A percentile compares a stretch with the other conserved stretches of the same genome.
These are phyloP conservation scores for Myathropa florea DNA, from an alignment of 2,888 invertebrate genomes.

Conservation along the genomic window DNA sequence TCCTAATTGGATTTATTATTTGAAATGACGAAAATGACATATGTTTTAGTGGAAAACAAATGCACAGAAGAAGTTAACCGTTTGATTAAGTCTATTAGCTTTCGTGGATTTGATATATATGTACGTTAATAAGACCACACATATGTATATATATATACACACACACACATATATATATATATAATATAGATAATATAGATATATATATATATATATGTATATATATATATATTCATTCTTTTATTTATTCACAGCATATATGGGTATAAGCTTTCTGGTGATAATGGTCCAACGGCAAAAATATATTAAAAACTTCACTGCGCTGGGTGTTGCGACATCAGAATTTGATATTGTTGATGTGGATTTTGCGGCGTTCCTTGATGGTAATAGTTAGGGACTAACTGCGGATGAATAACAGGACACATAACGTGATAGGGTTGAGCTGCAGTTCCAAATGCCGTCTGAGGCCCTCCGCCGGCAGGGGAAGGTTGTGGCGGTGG, in stretches of 20 bases:
- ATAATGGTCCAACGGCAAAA: background rate
- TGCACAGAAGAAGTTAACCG: no score
- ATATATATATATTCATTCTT: background rate
- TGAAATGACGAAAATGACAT: no score
- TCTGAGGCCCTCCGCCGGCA: constrained; percentile 82
- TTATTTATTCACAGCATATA: background rate
- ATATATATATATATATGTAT: background rate
- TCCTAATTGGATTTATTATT: no score
- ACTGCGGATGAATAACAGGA: constrained; percentile 81
- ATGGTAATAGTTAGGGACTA: constrained; percentile 78
- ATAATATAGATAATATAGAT: background rate
- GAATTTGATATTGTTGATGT: constrained; percentile 79
- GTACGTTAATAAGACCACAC: no score
- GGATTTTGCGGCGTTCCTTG: constrained; percentile 78
- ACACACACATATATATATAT: background rate
- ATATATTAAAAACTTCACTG: constrained; percentile 73
- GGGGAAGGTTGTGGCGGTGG: constrained; percentile 84
- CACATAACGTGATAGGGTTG: constrained; percentile 84
- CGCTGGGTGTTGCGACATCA: constrained; percentile 80
- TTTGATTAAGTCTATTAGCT: no score
- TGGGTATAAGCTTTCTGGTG: background rate
- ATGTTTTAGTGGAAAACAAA: no score
- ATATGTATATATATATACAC: background rate
- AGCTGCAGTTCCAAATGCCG: constrained; percentile 77
- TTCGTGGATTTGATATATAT: no score